phyloP scores from a whole-genome alignment of 2,888 invertebrate genomes.

The Spodoptera picta region DNA sequence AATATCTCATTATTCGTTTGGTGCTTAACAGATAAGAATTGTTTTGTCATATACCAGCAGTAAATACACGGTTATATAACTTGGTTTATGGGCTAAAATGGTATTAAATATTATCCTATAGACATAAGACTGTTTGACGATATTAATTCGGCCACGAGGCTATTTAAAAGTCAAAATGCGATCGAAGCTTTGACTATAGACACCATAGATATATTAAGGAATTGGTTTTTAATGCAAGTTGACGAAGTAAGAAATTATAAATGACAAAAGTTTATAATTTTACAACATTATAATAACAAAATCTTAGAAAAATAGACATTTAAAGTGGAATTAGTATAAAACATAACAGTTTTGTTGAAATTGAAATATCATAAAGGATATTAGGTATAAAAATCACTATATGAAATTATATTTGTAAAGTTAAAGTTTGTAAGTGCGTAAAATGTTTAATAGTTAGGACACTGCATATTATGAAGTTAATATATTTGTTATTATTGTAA shows the following conservation, averaged over 20 bases:
- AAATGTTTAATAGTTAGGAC: slow-evolving; percentile 72
- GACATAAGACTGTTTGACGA: slow-evolving; percentile 8
- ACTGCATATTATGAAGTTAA: slow-evolving; percentile 58
- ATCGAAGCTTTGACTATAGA: neutral
- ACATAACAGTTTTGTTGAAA: neutral
- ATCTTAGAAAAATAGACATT: too few relatives aligned
- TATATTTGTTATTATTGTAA: slow-evolving; percentile 37
- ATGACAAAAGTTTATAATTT: slow-evolving; percentile 4
- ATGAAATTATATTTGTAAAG: slow-evolving; percentile 62
- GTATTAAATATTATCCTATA: slow-evolving; percentile 14
- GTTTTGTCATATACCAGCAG: slow-evolving; percentile 33
- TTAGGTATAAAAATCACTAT: slow-evolving; percentile 18
- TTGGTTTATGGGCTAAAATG: slow-evolving; percentile 20
- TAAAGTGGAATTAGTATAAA: neutral
- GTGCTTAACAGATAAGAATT: slow-evolving; percentile 44
- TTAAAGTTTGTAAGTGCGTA: slow-evolving; percentile 70
- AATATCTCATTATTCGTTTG: slow-evolving; percentile 27
- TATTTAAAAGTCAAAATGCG: slow-evolving; percentile 5
- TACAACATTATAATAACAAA: neutral
- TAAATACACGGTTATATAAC: slow-evolving; percentile 14
- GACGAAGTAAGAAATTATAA: neutral
- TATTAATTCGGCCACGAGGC: slow-evolving; percentile 8
- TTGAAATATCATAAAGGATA: neutral
- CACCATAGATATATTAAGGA: neutral
- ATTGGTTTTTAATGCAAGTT: slow-evolving; percentile 4